Conservation (phyloP, 2,113 vertebrate genomes). For the Entosphenus tridentatus region DNA sequence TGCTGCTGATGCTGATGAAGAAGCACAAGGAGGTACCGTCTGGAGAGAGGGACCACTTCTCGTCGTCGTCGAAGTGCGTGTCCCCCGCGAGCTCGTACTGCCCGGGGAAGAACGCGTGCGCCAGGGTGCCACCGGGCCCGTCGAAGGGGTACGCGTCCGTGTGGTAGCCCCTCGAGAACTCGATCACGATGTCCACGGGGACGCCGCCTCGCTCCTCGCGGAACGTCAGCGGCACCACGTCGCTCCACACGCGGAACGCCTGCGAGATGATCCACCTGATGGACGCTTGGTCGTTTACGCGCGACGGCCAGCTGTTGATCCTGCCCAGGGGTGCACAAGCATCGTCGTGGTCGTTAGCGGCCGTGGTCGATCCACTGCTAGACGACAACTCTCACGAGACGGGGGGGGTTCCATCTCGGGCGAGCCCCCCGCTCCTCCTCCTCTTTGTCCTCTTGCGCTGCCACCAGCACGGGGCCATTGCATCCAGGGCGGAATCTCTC, state of each 20-base stretch:
- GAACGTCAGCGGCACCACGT: conserved; percentile 14
- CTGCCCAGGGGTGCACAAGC: neutral
- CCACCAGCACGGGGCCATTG: no score
- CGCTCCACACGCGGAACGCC: conserved; percentile 11
- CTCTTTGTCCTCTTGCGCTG: no score
- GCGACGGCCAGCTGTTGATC: neutral
- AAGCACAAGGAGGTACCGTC: neutral
- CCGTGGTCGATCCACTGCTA: no score
- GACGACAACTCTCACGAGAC: no score
- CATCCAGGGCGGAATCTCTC: no score
- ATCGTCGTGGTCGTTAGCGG: no score
- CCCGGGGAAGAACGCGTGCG: conserved; percentile 60
- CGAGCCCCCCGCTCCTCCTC: no score
- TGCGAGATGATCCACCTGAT: neutral
- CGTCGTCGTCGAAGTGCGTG: conserved; percentile 58
- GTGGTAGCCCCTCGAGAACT: conserved; percentile 31
- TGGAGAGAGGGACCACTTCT: conserved; percentile 33
- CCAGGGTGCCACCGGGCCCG: conserved; percentile 48
- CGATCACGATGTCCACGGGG: conserved; percentile 30
- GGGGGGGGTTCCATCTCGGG: no score
- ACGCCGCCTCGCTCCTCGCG: conserved; percentile 7
- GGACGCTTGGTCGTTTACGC: no score
- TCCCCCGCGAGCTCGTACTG: conserved; percentile 32
- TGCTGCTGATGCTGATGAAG: neutral
- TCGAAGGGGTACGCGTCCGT: conserved; percentile 63